These are phyloP conservation scores for Lysandra bellargus DNA, from an alignment of 2,888 invertebrate genomes.

Conservation along the genomic window DNA sequence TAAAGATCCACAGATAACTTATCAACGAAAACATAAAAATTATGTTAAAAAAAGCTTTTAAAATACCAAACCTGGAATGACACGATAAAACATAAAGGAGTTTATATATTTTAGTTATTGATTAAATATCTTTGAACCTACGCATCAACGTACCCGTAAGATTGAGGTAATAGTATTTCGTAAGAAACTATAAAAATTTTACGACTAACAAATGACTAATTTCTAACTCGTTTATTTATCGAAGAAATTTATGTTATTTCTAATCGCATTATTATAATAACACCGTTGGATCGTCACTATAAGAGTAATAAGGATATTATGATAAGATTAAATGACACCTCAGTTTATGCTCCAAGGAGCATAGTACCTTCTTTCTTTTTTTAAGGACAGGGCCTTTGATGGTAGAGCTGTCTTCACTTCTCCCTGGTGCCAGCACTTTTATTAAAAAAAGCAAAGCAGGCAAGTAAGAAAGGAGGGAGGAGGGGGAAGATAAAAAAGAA, in stretches of 20 bases:
- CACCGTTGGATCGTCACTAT: conserved; percentile 10
- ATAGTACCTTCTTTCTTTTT: too few relatives aligned
- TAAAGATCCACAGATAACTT: conserved; percentile 15
- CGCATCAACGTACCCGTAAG: conserved; percentile 12
- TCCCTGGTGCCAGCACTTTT: too few relatives aligned
- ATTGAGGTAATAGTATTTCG: conserved; percentile 3
- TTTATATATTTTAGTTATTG: conserved; percentile 20
- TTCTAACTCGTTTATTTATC: conserved; percentile 21
- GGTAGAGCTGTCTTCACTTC: too few relatives aligned
- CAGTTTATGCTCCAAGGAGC: too few relatives aligned
- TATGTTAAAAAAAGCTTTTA: conserved; percentile 30
- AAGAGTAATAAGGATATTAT: neutral
- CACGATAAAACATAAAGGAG: conserved; percentile 19
- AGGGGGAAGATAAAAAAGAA: too few relatives aligned
- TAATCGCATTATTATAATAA: conserved; percentile 27
- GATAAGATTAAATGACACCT: neutral
- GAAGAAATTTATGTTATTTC: conserved; percentile 17
- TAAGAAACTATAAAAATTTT: conserved; percentile 24
- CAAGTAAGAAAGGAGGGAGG: too few relatives aligned
- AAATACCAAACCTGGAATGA: conserved; percentile 25
- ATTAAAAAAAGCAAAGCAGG: too few relatives aligned
- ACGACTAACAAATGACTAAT: conserved; percentile 30
- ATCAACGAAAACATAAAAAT: conserved; percentile 25
- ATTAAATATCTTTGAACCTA: conserved; percentile 29
- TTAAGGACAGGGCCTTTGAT: too few relatives aligned